Percentiles rank a stretch among this genome's conserved stretches.
Evolutionary conservation across 2,888 invertebrate species (phyloP).

Genomic region (Fragum whitleyi): DNA sequence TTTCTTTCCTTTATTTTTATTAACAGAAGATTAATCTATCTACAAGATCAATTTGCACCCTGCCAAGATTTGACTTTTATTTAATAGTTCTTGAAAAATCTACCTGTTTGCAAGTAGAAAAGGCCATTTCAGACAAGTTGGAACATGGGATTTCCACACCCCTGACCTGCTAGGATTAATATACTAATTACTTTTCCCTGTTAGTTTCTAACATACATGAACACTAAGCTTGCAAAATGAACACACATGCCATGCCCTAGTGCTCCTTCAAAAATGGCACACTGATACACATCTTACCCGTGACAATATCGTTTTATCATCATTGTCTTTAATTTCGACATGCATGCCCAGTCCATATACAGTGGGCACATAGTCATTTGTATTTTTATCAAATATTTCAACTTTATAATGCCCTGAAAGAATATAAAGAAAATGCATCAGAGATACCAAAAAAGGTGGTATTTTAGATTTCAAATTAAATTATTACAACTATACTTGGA

Average conservation of each 20-base stretch:
- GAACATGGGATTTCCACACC: too few relatives aligned
- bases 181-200: not conserved
- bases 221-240: not conserved
- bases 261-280: conserved; percentile 13
- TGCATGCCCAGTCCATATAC: conserved; percentile 94
- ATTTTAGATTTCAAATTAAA: too few relatives aligned
- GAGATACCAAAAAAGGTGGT: too few relatives aligned
- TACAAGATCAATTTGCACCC: too few relatives aligned
- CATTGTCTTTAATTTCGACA: conserved; percentile 93
- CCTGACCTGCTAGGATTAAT: too few relatives aligned
- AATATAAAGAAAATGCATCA: too few relatives aligned
- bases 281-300: conserved; percentile 87
- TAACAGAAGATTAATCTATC: too few relatives aligned
- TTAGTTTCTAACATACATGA: not conserved
- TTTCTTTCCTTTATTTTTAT: too few relatives aligned
- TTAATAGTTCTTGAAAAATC: too few relatives aligned
- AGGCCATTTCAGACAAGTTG: too few relatives aligned
- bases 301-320: conserved; percentile 97
- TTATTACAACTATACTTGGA: not conserved
- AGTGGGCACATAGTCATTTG: conserved; percentile 97
- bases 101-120: too few relatives aligned
- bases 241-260: conserved; percentile 7
- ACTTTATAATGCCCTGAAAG: conserved; percentile 97
- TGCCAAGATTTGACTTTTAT: too few relatives aligned
- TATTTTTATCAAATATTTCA: conserved; percentile 97